Percentiles rank a stretch among this genome's conserved stretches.
Evolutionary conservation across 2,797 vertebrate species (phyloP).

Genomic region (Thamnophis elegans): DNA sequence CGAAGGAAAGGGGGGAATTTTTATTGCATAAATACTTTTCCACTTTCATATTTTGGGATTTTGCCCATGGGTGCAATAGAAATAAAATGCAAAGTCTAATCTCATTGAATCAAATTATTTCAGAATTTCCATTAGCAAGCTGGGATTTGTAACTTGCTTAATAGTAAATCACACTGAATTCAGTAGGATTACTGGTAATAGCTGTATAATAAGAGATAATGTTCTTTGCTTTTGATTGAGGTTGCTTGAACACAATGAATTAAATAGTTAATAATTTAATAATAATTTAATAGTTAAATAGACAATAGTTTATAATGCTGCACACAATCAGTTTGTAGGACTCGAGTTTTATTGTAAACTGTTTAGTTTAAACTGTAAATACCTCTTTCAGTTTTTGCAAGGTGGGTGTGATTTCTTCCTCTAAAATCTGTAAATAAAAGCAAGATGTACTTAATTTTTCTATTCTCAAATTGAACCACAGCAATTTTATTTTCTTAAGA

Average conservation of each 20-base stretch:
- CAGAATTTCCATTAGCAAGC: background rate
- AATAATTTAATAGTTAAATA: no score
- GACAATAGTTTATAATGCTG: background rate
- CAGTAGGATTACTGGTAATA: background rate
- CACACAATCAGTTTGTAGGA: background rate
- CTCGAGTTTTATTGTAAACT: no score
- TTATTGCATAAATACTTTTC: background rate
- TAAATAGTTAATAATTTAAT: no score
- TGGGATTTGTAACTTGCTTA: background rate
- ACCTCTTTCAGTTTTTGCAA: constrained; percentile 93
- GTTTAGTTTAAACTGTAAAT: constrained; percentile 8
- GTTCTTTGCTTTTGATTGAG: background rate
- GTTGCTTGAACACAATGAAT: background rate
- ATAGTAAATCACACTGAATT: background rate
- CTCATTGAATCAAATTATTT: background rate
- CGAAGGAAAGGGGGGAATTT: background rate
- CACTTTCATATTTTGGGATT: background rate
- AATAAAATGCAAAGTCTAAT: background rate
- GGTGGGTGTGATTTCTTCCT: constrained; percentile 92
- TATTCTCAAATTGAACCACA: background rate
- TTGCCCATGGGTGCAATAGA: background rate
- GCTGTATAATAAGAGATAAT: background rate
- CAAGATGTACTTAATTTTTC: constrained; percentile 4
- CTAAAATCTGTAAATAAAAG: constrained; percentile 79
- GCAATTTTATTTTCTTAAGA: constrained; percentile 2